phyloP scores from a whole-genome alignment of 2,888 invertebrate species.

The Atethmia centrago region DNA sequence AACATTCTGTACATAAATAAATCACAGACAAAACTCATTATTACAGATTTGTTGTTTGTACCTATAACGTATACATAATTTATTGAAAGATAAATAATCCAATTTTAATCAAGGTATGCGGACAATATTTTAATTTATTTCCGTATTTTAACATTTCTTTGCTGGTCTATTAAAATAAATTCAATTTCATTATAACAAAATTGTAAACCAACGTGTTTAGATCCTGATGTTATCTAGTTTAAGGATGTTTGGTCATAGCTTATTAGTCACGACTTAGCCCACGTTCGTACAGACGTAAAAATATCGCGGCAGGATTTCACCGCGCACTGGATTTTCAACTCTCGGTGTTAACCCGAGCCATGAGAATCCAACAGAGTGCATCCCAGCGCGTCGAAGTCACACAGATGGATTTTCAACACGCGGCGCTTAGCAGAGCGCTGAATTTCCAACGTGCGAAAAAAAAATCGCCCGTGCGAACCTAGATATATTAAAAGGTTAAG shows the following conservation, averaged over 20 bases:
- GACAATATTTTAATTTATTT: conserved; percentile 1
- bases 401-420: no score
- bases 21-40: conserved; percentile 68
- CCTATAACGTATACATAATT: background rate
- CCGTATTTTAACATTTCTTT: background rate
- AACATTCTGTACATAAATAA: conserved; percentile 66
- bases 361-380: no score
- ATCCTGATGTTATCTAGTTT: background rate
- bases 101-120: background rate
- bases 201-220: background rate
- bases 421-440: no score
- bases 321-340: no score
- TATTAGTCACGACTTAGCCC: no score
- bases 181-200: background rate
- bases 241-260: background rate
- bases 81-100: background rate
- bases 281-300: no score
- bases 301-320: no score
- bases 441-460: no score
- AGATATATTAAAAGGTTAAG: no score
- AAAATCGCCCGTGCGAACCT: no score
- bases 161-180: background rate
- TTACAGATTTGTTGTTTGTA: conserved; percentile 14
- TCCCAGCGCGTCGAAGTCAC: no score
- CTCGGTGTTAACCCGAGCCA: no score